Conservation (phyloP, 2,113 vertebrate genomes). For the Oriolus oriolus region DNA sequence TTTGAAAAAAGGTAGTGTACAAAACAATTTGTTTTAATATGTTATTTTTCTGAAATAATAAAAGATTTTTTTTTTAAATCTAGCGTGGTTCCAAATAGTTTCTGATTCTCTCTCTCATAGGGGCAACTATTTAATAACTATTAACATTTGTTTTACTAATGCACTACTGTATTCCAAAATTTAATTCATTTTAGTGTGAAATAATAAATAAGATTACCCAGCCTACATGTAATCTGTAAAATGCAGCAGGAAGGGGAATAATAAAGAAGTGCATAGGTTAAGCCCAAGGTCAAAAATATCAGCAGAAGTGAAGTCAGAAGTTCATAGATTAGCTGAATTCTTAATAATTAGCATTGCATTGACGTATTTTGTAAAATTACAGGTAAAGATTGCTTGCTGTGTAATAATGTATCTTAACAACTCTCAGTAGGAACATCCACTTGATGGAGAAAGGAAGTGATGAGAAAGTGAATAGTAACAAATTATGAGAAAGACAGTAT, state of each 20-base stretch:
- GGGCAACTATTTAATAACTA: neutral
- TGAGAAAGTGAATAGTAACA: neutral
- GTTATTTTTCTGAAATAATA: neutral
- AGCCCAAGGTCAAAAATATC: neutral
- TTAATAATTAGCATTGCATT: conserved; percentile 9
- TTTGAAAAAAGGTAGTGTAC: neutral
- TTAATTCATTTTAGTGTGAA: neutral
- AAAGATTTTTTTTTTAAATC: neutral
- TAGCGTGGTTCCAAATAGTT: neutral
- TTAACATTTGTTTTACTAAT: neutral
- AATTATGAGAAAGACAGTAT: neutral
- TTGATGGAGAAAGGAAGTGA: neutral
- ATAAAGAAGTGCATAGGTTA: neutral
- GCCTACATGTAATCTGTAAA: neutral
- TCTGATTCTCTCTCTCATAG: neutral
- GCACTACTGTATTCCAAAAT: neutral
- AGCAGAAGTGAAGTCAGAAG: neutral
- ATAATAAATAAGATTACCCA: neutral
- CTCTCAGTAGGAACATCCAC: neutral
- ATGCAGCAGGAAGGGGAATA: neutral
- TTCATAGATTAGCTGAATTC: neutral
- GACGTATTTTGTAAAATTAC: neutral
- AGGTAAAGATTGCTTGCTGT: neutral
- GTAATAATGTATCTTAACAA: neutral
- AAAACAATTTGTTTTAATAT: neutral